Evolutionary conservation across 1,140 invertebrate genomes (phyloP), one percentile per base, ranked within the genome.

Genomic region (Delia radicum): DNA sequence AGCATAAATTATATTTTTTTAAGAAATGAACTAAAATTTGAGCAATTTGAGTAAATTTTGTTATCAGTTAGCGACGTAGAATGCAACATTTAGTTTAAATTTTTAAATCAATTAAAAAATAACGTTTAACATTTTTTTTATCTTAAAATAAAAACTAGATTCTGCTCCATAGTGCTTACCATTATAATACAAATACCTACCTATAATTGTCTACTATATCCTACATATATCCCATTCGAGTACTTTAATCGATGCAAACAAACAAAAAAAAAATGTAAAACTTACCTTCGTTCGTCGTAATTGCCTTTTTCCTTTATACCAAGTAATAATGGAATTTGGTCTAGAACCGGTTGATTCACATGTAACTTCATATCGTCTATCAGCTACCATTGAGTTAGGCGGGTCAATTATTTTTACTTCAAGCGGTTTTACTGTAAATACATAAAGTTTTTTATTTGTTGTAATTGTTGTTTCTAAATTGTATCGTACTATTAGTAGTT

Each of bases 281-380:
- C 84, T 89, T 85, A 94, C 92, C 88, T 91, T 93, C 73, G 92
- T 92, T 81, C 92, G 90, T 85, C 92, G 92, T 74, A 93, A 89
- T 81, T 93, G 91, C 78, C 92, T 89, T 84, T 93, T 93, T 80
- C 92, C 93, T 84, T 95, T 95, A 87, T 94, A 94, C 95, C 95
- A 96, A 0, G 94, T 93, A 80, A 97, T 93, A 80, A 93, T 90
- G 26, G 95, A 94, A 2, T 94, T 91, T 61, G 95, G 95, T 75
- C 94, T 89, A 8, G 94, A 95, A 63, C 95, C 95, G 10, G 91
- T 91, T 3, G 94, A 94, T 82, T 94, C 91, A 83, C 95, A 97
- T 72, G 90, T 89, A 21, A 96, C 89, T 83, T 94, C 91, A 83
- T 94, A 95, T 24, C 91, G 88, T 71, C 92, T 90, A 76, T 94